These are phyloP conservation scores for Esox niger DNA, from an alignment of 2,113 vertebrate genomes.

Conservation along the genomic window DNA sequence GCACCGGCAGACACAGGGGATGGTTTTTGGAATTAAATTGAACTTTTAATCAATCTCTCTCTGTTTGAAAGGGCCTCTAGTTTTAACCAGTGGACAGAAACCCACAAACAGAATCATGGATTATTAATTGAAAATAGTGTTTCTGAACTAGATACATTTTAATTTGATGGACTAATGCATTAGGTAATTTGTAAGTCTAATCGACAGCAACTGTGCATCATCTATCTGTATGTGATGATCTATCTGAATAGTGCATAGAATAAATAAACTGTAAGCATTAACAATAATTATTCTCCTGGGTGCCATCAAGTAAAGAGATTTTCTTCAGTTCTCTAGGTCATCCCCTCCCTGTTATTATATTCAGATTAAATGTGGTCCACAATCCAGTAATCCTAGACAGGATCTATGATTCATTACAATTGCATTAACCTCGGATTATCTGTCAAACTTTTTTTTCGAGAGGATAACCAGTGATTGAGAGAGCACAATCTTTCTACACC, in stretches of 20 bases:
- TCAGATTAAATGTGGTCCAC: conserved; percentile 31
- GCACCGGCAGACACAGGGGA: conserved; percentile 33
- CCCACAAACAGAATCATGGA: conserved; percentile 48
- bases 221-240: too few species aligned
- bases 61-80: conserved; percentile 16
- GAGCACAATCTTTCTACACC: too few species aligned
- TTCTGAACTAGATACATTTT: conserved; percentile 18
- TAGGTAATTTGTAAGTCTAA: neutral
- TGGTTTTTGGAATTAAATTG: conserved; percentile 29
- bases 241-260: too few species aligned
- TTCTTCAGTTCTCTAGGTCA: conserved; percentile 35
- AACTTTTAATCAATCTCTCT: conserved; percentile 29
- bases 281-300: conserved; percentile 15
- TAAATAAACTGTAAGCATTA: neutral
- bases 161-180: conserved; percentile 37
- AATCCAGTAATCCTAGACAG: conserved; percentile 39
- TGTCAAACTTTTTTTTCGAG: too few species aligned
- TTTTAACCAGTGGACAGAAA: conserved; percentile 9
- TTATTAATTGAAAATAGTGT: conserved; percentile 50
- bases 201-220: neutral
- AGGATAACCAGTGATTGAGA: too few species aligned
- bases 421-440: conserved; percentile 3
- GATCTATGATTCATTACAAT: conserved; percentile 42
- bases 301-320: conserved; percentile 15
- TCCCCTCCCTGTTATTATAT: conserved; percentile 32